Base-by-base conservation (phyloP, 2,888 invertebrate species). In the Cryptocephalus moraei region DNA sequence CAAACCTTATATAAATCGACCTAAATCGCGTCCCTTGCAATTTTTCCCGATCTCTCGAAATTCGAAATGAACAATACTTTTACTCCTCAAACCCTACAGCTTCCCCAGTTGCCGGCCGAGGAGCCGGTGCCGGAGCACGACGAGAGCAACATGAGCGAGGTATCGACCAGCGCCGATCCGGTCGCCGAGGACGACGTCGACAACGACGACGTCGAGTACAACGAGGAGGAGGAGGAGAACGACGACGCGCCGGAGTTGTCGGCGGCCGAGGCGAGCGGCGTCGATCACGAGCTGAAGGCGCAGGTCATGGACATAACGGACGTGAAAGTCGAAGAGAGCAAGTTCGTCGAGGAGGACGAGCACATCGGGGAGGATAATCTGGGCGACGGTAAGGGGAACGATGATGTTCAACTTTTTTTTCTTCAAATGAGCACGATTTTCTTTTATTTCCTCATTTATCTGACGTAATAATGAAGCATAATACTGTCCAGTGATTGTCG, bases 151-250 rank as follows among this genome's bases (percentile, higher is more conserved):
- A 50, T 44, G 36, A 50, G 43, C 32, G 47, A 50, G 33, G 50
- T 43, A 22, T 11, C 47, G 8, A 38, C 39, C n/a, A 42, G 50
- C 39, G 46, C 13, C 33, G 39, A 40, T 32, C 32, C 39, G 13
- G 11, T 22, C 39, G 39, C 6, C n/a, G 32, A 14, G 32, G 9
- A 32, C 42, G 32, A 42, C 9, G 46, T 45, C 31, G 41, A 40
- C 14, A 48, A 52, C 40, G 49, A 40, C 14, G 49, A 46, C 32
- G 52, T 51, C 2, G 46, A 55, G 33, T 51, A 51, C 38, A 49
- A 49, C 11, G 51, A 50, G 22, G 45, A 49, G 4, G 39, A 41
- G 1, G 43, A 48, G 33, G 52, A 53, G 9, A 46, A 45, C 42
- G 53, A 51, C 9, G 40, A 45, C 14, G 22, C 22, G 2, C 22